Percentiles rank a stretch among this genome's conserved stretches.
Conservation (phyloP, 2,797 vertebrate genomes). For the Girardinus metallicus region DNA sequence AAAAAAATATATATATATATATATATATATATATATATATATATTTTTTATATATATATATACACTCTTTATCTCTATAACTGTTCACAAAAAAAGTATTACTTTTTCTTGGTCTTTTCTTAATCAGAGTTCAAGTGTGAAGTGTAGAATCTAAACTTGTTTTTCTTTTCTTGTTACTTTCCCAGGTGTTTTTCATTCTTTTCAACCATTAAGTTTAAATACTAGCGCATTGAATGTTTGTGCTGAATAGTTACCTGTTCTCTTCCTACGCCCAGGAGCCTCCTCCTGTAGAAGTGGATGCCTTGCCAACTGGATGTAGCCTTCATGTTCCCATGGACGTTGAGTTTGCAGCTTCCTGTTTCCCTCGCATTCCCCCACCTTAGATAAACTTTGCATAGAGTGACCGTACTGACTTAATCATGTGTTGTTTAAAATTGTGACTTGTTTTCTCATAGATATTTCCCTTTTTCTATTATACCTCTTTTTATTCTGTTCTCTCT, state of each 20-base stretch:
- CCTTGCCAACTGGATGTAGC: conserved; percentile 64
- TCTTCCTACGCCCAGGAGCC: conserved; percentile 56
- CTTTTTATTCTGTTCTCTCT: conserved; percentile 1
- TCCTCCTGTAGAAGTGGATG: conserved; percentile 39
- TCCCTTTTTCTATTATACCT: background rate
- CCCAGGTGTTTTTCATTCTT: too few species aligned
- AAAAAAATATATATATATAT: too few species aligned
- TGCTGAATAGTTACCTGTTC: conserved; percentile 10
- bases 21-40: background rate
- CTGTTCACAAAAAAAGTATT: background rate
- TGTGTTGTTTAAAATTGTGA: conserved; percentile 18
- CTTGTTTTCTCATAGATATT: background rate
- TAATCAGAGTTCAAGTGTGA: background rate
- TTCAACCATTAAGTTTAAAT: background rate
- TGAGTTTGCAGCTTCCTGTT: conserved; percentile 71
- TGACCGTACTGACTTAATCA: conserved; percentile 19
- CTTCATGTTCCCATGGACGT: conserved; percentile 79
- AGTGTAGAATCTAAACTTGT: background rate
- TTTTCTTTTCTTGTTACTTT: background rate
- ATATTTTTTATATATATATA: too few species aligned
- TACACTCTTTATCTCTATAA: background rate
- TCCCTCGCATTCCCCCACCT: conserved; percentile 51
- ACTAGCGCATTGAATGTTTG: background rate
- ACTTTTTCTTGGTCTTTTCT: background rate
- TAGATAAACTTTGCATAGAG: conserved; percentile 61